Evolutionary conservation across 1,140 invertebrate genomes (phyloP).

Genomic region (Zophobas atratus): DNA sequence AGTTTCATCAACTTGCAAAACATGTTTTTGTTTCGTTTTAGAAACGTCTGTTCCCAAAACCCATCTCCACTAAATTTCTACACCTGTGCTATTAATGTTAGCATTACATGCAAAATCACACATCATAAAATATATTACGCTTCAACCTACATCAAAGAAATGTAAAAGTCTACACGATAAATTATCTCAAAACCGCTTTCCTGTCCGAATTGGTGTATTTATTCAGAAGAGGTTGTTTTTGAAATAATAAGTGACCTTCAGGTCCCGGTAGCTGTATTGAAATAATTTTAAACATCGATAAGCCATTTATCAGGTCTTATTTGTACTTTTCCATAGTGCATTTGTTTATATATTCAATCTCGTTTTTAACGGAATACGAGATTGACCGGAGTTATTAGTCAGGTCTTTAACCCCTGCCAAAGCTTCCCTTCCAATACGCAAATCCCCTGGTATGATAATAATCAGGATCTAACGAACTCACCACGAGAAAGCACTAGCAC

Average conservation of each 20-base stretch:
- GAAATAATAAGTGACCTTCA: too few relatives aligned
- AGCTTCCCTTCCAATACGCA: neutral
- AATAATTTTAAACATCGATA: slow-evolving; percentile 17
- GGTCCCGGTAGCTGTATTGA: neutral
- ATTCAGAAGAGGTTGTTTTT: too few relatives aligned
- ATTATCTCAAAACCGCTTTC: too few relatives aligned
- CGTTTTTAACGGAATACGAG: neutral
- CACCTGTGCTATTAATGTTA: neutral
- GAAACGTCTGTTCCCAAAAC: neutral
- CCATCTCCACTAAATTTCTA: neutral
- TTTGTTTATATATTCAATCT: slow-evolving; percentile 7
- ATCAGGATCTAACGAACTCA: neutral
- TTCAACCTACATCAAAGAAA: neutral
- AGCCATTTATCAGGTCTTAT: slow-evolving; percentile 16
- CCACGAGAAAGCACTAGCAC: too few relatives aligned
- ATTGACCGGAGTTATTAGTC: neutral
- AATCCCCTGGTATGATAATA: slow-evolving; percentile 12
- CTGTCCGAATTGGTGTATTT: too few relatives aligned
- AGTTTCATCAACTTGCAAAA: neutral
- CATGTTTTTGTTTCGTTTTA: neutral
- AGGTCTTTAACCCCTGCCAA: slow-evolving; percentile 28
- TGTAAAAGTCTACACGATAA: neutral
- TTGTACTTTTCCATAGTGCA: slow-evolving; percentile 12
- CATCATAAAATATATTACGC: neutral
- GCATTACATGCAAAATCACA: neutral